Evolutionary conservation across 1,140 invertebrate genomes (phyloP).

Genomic region (Magallana gigas): DNA sequence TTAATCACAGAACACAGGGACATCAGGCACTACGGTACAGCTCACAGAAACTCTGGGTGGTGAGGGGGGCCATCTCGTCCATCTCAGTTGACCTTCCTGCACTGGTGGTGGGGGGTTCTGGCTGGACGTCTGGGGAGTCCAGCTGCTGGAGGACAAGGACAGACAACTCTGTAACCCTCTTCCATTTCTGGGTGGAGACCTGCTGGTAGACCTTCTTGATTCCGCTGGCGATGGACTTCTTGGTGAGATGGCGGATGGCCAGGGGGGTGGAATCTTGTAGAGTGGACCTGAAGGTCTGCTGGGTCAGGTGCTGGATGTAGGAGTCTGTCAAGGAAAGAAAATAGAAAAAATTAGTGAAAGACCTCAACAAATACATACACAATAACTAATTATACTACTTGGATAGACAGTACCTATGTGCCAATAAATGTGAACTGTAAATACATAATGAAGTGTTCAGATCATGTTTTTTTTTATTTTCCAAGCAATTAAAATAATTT

Average conservation of each 20-base stretch:
- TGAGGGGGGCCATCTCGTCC: background rate
- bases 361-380: too few species aligned
- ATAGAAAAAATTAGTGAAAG: background rate
- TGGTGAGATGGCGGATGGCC: background rate
- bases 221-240: conserved; percentile 40
- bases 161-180: conserved; percentile 31
- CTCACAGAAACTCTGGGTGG: conserved; percentile 26
- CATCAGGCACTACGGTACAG: conserved; percentile 4
- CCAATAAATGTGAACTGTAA: too few species aligned
- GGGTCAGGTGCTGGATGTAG: conserved; percentile 1
- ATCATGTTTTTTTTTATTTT: too few species aligned
- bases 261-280: background rate
- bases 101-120: conserved; percentile 1
- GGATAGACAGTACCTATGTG: too few species aligned
- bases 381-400: too few species aligned
- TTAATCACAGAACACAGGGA: too few species aligned
- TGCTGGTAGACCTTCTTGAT: conserved; percentile 36
- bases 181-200: conserved; percentile 11
- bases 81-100: background rate
- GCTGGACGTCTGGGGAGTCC: background rate
- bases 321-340: background rate
- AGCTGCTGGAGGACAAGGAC: conserved; percentile 30
- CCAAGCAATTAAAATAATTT: too few species aligned
- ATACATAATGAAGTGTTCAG: too few species aligned
- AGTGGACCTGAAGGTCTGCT: conserved; percentile 4